A percentile compares a stretch with the other conserved stretches of the same genome.
phyloP scores from a whole-genome alignment of 2,888 invertebrate species.

The Cistogaster globosa region DNA sequence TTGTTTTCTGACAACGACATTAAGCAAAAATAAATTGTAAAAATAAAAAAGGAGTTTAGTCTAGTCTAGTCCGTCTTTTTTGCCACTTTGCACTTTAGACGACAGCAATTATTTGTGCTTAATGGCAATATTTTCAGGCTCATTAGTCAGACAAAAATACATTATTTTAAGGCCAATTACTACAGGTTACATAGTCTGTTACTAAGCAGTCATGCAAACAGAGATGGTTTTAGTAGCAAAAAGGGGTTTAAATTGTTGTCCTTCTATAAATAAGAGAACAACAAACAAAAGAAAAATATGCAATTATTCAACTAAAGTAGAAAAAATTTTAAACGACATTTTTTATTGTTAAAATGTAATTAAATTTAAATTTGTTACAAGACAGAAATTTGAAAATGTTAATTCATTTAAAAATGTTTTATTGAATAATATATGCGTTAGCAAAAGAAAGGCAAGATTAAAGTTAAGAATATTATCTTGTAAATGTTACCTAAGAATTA shows the following conservation, averaged over 20 bases:
- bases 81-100: background rate
- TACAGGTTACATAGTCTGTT: background rate
- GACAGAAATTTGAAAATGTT: too few relatives aligned
- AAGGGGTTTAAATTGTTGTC: background rate
- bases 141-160: conserved; percentile 30
- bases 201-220: conserved; percentile 20
- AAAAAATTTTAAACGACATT: too few relatives aligned
- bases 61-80: background rate
- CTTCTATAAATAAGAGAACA: background rate
- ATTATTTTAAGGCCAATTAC: conserved; percentile 14
- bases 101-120: conserved; percentile 30
- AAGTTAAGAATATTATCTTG: too few relatives aligned
- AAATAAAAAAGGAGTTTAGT: background rate
- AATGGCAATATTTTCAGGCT: conserved; percentile 33
- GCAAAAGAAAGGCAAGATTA: too few relatives aligned
- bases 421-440: too few relatives aligned
- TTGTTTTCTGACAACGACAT: too few relatives aligned
- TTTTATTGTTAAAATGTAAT: too few relatives aligned
- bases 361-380: too few relatives aligned
- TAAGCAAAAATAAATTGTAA: background rate
- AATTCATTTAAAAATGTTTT: too few relatives aligned
- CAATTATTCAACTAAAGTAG: background rate
- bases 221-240: background rate
- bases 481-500: too few relatives aligned
- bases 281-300: background rate